These are phyloP conservation scores for Falco peregrinus DNA, from an alignment of 2,797 vertebrate species.

Conservation along the genomic window DNA sequence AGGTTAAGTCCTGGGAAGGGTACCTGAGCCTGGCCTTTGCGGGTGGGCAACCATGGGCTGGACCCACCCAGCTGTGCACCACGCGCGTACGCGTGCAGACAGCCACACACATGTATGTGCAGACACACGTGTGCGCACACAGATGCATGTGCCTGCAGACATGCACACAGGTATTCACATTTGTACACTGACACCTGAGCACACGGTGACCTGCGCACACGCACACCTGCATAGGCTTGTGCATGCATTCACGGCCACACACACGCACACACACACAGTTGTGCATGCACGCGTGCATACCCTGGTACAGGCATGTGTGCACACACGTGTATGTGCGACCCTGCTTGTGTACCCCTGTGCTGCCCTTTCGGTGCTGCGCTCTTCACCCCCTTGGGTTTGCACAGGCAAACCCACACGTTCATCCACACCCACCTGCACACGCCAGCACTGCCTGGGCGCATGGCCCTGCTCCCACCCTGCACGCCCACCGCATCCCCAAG, in stretches of 20 bases:
- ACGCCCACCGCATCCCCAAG: rapidly evolving
- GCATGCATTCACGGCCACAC: rapidly evolving
- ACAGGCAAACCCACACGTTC: rapidly evolving
- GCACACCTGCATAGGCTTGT: background rate
- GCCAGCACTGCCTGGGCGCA: rapidly evolving
- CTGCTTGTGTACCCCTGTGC: rapidly evolving
- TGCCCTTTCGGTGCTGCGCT: background rate
- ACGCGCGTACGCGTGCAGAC: rapidly evolving
- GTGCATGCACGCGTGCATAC: background rate
- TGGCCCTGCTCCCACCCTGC: rapidly evolving
- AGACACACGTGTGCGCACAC: too few relatives aligned
- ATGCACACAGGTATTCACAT: background rate
- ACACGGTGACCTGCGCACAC: too few relatives aligned
- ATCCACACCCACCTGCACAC: too few relatives aligned
- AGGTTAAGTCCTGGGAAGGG: background rate
- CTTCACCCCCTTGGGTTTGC: background rate
- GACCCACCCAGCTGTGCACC: background rate
- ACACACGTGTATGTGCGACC: rapidly evolving
- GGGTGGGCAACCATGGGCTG: background rate
- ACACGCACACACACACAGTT: too few relatives aligned
- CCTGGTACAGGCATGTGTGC: too few relatives aligned
- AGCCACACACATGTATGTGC: rapidly evolving
- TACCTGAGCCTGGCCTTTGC: background rate
- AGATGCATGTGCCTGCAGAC: background rate
- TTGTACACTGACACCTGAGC: background rate